phyloP scores from a whole-genome alignment of 2,888 invertebrate species.

The Stomorhina lunata region DNA sequence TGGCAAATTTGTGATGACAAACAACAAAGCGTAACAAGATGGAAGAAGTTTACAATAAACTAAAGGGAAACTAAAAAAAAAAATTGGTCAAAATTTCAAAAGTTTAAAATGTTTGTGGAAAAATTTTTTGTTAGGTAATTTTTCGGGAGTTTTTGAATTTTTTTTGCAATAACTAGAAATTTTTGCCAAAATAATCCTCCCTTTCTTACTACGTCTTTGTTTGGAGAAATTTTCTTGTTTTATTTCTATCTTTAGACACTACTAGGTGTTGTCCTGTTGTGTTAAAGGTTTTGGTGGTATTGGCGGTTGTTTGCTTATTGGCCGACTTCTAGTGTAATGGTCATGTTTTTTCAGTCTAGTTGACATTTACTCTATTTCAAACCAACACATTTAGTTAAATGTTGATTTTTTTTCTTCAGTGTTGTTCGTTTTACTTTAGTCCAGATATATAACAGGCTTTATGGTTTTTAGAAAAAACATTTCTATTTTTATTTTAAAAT shows the following conservation, averaged over 20 bases:
- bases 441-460: background rate
- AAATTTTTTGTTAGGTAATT: background rate
- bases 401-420: background rate
- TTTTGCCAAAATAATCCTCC: too few species aligned
- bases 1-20: slow-evolving; percentile 57
- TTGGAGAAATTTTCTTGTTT: background rate
- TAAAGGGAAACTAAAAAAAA: background rate
- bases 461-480: background rate
- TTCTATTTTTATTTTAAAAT: background rate
- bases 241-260: background rate
- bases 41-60: background rate
- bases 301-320: slow-evolving; percentile 74
- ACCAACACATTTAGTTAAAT: background rate
- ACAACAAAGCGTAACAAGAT: slow-evolving; percentile 21
- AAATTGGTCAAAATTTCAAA: background rate
- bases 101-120: background rate
- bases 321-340: slow-evolving; percentile 72
- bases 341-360: slow-evolving; percentile 54
- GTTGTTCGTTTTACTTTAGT: background rate
- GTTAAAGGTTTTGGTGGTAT: slow-evolving; percentile 42
- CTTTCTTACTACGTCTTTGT: background rate
- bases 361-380: slow-evolving; percentile 17
- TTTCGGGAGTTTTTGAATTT: background rate
- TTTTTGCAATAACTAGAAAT: too few species aligned
- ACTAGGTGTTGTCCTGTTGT: background rate